Evolutionary conservation across 2,797 vertebrate genomes (phyloP), one percentile per base, ranked within the genome.

Genomic region (Sternotherus odoratus): DNA sequence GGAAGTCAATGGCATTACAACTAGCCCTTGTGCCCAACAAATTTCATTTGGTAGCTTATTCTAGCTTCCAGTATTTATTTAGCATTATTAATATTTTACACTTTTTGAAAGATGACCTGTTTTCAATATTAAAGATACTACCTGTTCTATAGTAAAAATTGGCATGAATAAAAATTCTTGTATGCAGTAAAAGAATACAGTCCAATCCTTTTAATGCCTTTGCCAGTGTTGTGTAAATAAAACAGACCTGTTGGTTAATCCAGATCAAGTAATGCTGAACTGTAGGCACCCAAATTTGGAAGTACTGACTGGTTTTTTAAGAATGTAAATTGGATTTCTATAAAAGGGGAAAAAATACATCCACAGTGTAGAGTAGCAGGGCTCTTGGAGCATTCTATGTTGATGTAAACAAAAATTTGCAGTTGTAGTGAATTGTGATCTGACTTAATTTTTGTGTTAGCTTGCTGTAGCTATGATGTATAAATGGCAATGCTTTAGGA

Each of bases 371-470:
- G 90, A 85, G 77, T 48, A 43, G 28, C 54, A 82, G 69, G 23
- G 83, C 72, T 85, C 72, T 36, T 78, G 11, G 9, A 77, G 75
- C 74, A 90, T 97, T 91, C 75, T 82, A 79, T 46, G 50, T 16
- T 56, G 43, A 43, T 63, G n/a, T 54, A 82, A 69, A 89, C 72
- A 94, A 77, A 95, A 81, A 82, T 83, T 36, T 87, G 30, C 49
- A 79, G 46, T 91, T 91, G 36, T 74, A 28, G 23, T 46, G 43
- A 75, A 75, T 46, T 75, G 46, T 48, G n/a, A 69, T 69, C n/a
- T 69, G 66, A 10, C 66, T 69, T 69, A 19, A 23, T 8, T 69
- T 69, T 19, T 83, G 77, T 26, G 17, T 4, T 28, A 17, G 0
- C 53, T 2, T 3, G 16, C 30, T 80, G 13, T 2, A 78, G n/a